Percentiles rank a stretch among this genome's conserved stretches.
phyloP scores from a whole-genome alignment of 2,113 vertebrate genomes.

The Aspiorhynchus laticeps region DNA sequence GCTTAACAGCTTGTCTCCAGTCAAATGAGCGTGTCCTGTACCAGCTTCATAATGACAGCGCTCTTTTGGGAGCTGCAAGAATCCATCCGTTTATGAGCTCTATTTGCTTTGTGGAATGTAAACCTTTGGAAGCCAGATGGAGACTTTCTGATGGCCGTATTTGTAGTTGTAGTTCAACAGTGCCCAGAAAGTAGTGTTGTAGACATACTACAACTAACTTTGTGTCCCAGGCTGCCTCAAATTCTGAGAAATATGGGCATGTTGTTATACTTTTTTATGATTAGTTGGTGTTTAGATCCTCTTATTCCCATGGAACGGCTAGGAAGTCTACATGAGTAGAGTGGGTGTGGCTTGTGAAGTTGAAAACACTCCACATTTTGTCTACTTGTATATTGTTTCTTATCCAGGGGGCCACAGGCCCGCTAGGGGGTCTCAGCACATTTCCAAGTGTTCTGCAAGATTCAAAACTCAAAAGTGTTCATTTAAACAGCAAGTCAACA shows the following conservation, averaged over 20 bases:
- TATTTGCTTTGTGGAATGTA: constrained; percentile 46
- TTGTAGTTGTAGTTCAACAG: neutral
- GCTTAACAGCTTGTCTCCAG: neutral
- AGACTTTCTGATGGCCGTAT: neutral
- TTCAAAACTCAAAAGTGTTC: neutral
- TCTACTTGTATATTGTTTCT: neutral
- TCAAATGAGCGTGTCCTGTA: neutral
- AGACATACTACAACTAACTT: neutral
- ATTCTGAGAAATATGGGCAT: neutral
- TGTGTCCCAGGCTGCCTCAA: neutral
- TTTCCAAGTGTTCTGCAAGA: neutral
- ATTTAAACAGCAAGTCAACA: neutral
- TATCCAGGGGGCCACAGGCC: neutral
- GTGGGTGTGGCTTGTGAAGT: neutral
- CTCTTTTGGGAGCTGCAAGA: constrained; percentile 15
- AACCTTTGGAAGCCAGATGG: constrained; percentile 29
- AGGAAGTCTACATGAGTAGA: neutral
- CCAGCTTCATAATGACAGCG: neutral
- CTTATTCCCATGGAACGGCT: neutral
- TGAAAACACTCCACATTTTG: neutral
- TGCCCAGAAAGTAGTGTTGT: neutral
- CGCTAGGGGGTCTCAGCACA: neutral
- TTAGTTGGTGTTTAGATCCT: neutral
- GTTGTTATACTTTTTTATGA: constrained; percentile 20
- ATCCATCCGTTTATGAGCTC: constrained; percentile 32